phyloP scores from a whole-genome alignment of 2,888 invertebrate species.

The Lithophane semibrunnea region DNA sequence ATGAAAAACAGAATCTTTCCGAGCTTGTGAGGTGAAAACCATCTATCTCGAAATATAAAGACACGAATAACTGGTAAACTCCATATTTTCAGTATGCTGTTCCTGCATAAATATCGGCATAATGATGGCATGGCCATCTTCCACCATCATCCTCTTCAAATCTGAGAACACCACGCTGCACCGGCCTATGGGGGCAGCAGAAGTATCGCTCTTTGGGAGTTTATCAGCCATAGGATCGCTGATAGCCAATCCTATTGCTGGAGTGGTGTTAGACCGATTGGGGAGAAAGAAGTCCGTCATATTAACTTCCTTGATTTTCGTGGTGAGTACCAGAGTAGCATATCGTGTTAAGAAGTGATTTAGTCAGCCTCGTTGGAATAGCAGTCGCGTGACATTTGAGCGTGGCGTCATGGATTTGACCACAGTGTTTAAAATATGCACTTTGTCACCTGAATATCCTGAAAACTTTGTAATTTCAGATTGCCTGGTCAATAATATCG shows the following conservation, averaged over 20 bases:
- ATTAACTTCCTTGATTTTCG: constrained; percentile 67
- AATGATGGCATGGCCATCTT: constrained; percentile 81
- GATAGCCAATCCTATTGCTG: constrained; percentile 74
- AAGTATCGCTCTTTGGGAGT: constrained; percentile 78
- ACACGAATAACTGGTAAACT: too few species aligned
- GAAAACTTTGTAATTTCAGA: constrained; percentile 65
- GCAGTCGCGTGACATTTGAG: too few species aligned
- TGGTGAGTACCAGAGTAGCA: constrained; percentile 71
- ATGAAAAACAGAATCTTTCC: too few species aligned
- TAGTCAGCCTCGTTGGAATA: not conserved
- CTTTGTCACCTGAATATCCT: not conserved
- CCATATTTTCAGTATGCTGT: constrained; percentile 76
- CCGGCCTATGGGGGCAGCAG: constrained; percentile 78
- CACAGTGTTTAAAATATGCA: not conserved
- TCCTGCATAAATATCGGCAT: constrained; percentile 77
- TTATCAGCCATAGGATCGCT: constrained; percentile 78
- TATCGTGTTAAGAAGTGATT: not conserved
- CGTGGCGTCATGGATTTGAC: not conserved
- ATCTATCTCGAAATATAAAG: too few species aligned
- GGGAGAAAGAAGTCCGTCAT: constrained; percentile 77
- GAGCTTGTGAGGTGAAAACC: too few species aligned
- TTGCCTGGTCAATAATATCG: constrained; percentile 77
- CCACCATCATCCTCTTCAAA: constrained; percentile 77
- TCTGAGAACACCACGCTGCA: constrained; percentile 79
- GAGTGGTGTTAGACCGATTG: constrained; percentile 72